Percentiles rank a stretch among this genome's conserved stretches.
Conservation (phyloP, 2,888 invertebrate species). For the Phengaris alcon region DNA sequence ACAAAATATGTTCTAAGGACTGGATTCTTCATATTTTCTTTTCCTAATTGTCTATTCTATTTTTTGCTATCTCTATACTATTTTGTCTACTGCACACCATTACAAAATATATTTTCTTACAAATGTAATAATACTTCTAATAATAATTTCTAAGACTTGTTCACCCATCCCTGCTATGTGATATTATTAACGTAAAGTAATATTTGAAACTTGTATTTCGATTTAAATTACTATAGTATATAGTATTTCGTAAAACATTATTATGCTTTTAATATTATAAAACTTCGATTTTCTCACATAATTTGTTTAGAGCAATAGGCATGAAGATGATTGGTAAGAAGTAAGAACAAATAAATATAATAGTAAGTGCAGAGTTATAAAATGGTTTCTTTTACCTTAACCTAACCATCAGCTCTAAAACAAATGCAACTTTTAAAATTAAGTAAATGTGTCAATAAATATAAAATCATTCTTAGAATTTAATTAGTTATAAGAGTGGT, state of each 20-base stretch:
- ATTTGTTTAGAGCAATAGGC: not conserved
- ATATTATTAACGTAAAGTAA: not conserved
- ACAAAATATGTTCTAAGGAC: not conserved
- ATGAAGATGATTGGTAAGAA: not conserved
- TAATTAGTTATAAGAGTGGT: not conserved
- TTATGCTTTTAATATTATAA: not conserved
- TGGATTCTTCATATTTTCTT: not conserved
- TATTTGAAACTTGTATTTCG: constrained; percentile 1
- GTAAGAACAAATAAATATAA: not conserved
- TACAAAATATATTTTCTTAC: not conserved
- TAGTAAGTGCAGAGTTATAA: not conserved
- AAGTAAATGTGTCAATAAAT: not conserved
- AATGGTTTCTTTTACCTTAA: not conserved
- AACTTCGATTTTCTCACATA: not conserved
- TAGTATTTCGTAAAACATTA: not conserved
- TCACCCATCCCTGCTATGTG: not conserved
- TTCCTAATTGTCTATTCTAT: not conserved
- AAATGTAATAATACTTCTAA: not conserved
- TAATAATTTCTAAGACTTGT: not conserved
- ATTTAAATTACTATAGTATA: not conserved
- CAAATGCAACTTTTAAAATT: not conserved
- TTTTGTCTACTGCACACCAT: constrained; percentile 4
- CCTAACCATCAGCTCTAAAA: not conserved
- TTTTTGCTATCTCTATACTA: not conserved
- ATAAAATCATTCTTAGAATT: not conserved